Evolutionary conservation across 2,888 invertebrate species (phyloP).

Genomic region (Hedya salicella): DNA sequence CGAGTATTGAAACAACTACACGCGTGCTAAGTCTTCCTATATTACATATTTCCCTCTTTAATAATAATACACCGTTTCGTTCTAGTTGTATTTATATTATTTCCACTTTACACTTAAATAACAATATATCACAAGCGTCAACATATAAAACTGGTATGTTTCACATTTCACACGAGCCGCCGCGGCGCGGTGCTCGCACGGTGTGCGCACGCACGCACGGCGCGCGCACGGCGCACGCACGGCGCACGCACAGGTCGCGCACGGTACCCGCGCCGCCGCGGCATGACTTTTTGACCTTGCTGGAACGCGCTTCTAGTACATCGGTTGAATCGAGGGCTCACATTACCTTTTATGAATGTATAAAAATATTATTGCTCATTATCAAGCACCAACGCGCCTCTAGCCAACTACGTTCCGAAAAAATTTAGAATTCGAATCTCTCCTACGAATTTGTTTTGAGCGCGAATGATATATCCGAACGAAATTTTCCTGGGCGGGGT

Average conservation of each 20-base stretch:
- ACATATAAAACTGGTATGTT: slow-evolving; percentile 74
- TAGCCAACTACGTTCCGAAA: slow-evolving; percentile 80
- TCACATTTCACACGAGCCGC: slow-evolving; percentile 45
- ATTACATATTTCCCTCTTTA: slow-evolving; percentile 65
- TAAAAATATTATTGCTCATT: slow-evolving; percentile 85
- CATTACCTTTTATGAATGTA: slow-evolving; percentile 78
- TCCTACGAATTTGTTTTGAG: slow-evolving; percentile 74
- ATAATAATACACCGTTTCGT: slow-evolving; percentile 71
- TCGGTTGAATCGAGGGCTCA: slow-evolving; percentile 62
- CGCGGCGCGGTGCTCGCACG: slow-evolving; percentile 26
- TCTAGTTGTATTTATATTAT: slow-evolving; percentile 78
- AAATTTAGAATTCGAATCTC: slow-evolving; percentile 76
- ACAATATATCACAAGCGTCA: slow-evolving; percentile 85
- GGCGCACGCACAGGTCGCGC: slow-evolving; percentile 15
- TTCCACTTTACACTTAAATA: slow-evolving; percentile 84
- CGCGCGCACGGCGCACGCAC: slow-evolving; percentile 8
- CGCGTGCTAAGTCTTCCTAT: slow-evolving; percentile 76
- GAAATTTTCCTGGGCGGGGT: slow-evolving; percentile 58
- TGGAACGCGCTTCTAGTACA: slow-evolving; percentile 52
- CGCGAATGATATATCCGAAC: slow-evolving; percentile 72
- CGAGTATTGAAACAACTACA: slow-evolving; percentile 66
- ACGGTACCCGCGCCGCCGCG: slow-evolving; percentile 49
- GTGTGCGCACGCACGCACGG: slow-evolving; percentile 11
- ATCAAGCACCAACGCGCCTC: slow-evolving; percentile 84
- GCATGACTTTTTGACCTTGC: slow-evolving; percentile 74